Base-by-base conservation (phyloP, 2,113 vertebrate species). In the Neotoma lepida region DNA sequence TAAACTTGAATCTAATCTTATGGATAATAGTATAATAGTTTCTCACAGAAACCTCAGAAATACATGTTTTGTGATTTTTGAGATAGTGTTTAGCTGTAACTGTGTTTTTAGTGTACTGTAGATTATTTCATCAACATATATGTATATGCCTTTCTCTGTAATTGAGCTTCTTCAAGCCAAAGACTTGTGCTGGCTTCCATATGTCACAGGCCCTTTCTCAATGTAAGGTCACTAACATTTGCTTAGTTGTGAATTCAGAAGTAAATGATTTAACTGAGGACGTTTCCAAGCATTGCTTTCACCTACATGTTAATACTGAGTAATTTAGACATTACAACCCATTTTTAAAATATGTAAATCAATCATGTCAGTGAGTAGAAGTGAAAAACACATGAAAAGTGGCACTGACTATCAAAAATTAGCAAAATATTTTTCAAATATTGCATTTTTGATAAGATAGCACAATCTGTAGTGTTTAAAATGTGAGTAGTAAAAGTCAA, bases 11-110 rank as follows among this genome's bases (percentile, higher is more conserved):
- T 58, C 68, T 70, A 74, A 70, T 41, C 33, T 44, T 87, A 1
- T 63, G 20, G n/a, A 58, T 74, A n/a, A 88, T 84, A 87, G 0
- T 88, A 58, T 74, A n/a, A 88, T 84, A 87, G 0, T 88, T 46
- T 66, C 81, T 94, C 39, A 82, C 54, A 26, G 49, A 92, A 74
- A 94, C n/a, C 28, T 89, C 24, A 86, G 33, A 61, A 90, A 49
- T 56, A 61, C 28, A 7, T 44, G 12, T 17, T 73, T 84, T 71
- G 66, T 68, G 49, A 17, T 51, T 71, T 76, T 80, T 91, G 51
- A 17, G 93, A 35, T 80, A 41, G 2, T 74, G 7, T 26, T 88
- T 41, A 61, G 6, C 39, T 82, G 2, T 88, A 33, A 58, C 61
- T 96, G 2, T 76, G 49, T 70, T 91, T 94, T 76, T 26, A 71